phyloP scores from a whole-genome alignment of 2,113 vertebrate species.

The Oryzias curvinotus region DNA sequence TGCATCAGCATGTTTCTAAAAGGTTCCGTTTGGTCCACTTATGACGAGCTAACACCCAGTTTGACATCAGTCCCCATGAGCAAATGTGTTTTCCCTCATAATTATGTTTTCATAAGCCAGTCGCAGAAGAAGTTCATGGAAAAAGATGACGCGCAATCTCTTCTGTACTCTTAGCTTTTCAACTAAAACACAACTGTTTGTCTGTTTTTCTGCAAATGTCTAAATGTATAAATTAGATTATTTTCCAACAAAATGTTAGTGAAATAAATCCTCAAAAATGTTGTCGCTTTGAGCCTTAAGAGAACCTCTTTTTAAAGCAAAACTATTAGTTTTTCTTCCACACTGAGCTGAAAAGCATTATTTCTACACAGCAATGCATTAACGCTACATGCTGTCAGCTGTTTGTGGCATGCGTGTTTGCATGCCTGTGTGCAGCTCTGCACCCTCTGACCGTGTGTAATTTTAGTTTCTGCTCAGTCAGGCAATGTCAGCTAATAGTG shows the following conservation, averaged over 20 bases:
- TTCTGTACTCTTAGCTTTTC: no score
- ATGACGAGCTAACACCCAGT: slow-evolving; percentile 38
- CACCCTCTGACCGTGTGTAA: slow-evolving; percentile 56
- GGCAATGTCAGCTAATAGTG: slow-evolving; percentile 64
- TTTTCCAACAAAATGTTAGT: neutral
- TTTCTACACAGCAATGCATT: neutral
- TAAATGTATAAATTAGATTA: neutral
- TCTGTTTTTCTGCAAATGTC: no score
- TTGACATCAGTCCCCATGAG: slow-evolving; percentile 49
- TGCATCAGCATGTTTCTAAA: slow-evolving; percentile 29
- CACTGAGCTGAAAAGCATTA: no score
- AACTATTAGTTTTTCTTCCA: no score
- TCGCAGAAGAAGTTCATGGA: neutral
- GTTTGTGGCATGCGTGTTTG: slow-evolving; percentile 45
- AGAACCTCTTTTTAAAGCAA: no score
- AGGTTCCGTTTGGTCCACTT: slow-evolving; percentile 42
- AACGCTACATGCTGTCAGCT: slow-evolving; percentile 44
- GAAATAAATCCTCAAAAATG: neutral
- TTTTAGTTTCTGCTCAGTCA: slow-evolving; percentile 56
- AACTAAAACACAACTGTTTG: no score
- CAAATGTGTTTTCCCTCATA: slow-evolving; percentile 19
- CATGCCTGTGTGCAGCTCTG: slow-evolving; percentile 24
- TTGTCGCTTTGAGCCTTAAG: no score
- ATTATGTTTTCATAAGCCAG: slow-evolving; percentile 3
- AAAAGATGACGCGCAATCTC: no score